phyloP scores from a whole-genome alignment of 2,113 vertebrate species.

The Micronycteris hirsuta region DNA sequence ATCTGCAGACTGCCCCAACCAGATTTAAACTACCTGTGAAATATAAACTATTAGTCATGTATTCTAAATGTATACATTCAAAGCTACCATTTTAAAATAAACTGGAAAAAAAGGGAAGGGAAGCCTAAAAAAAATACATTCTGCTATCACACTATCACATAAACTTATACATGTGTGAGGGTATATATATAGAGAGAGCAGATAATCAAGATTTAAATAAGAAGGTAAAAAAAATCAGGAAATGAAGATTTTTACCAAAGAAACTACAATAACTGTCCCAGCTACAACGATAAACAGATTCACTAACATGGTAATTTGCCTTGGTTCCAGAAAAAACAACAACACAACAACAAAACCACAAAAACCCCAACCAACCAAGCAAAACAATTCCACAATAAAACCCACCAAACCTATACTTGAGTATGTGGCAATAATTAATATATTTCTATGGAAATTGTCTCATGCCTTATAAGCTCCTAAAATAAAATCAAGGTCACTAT shows the following conservation, averaged over 20 bases:
- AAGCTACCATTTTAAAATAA: slow-evolving; percentile 79
- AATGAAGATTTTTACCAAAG: slow-evolving; percentile 79
- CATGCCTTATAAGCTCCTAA: slow-evolving; percentile 81
- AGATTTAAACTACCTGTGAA: slow-evolving; percentile 72
- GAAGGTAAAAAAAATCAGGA: slow-evolving; percentile 82
- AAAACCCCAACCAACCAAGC: background rate
- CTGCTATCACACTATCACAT: slow-evolving; percentile 80
- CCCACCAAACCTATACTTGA: slow-evolving; percentile 81
- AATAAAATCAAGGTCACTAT: slow-evolving; percentile 79
- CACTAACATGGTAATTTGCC: slow-evolving; percentile 74
- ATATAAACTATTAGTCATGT: slow-evolving; percentile 77
- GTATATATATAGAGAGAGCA: slow-evolving; percentile 72
- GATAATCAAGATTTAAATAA: slow-evolving; percentile 90
- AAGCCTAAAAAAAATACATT: slow-evolving; percentile 78
- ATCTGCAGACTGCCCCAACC: slow-evolving; percentile 28
- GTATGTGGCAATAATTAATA: slow-evolving; percentile 83
- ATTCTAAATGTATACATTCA: slow-evolving; percentile 81
- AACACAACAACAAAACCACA: slow-evolving; percentile 60
- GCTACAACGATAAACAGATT: slow-evolving; percentile 77
- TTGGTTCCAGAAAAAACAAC: slow-evolving; percentile 73
- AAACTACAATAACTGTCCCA: slow-evolving; percentile 73
- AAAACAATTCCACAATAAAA: slow-evolving; percentile 23
- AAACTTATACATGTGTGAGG: slow-evolving; percentile 72
- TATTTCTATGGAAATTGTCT: slow-evolving; percentile 81
- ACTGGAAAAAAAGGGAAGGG: slow-evolving; percentile 71